Evolutionary conservation across 2,113 vertebrate species (phyloP).

Genomic region (Pseudopipra pipra): DNA sequence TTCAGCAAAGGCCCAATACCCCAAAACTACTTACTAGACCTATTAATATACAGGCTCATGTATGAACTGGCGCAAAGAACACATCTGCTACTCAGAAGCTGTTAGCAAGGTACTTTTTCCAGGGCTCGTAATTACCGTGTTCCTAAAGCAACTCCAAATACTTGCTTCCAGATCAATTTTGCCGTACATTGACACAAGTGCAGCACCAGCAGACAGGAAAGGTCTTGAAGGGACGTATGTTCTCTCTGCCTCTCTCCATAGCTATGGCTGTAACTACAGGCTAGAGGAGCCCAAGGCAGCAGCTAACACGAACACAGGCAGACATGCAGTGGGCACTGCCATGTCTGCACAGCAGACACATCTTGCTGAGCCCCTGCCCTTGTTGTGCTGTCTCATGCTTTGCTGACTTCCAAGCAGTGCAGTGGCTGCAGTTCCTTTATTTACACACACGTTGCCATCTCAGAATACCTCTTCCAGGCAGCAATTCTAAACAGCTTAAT

Average conservation of each 20-base stretch:
- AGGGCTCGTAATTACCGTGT: neutral
- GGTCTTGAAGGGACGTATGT: neutral
- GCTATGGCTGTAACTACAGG: neutral
- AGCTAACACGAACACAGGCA: neutral
- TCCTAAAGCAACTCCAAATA: neutral
- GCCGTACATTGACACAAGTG: neutral
- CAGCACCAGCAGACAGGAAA: neutral
- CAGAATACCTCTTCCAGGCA: neutral
- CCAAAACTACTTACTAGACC: neutral
- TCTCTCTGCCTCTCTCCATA: neutral
- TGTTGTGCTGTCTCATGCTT: too few relatives aligned
- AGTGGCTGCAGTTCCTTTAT: neutral
- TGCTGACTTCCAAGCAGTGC: neutral
- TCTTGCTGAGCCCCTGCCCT: neutral
- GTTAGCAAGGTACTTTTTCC: neutral
- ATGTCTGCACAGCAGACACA: too few relatives aligned
- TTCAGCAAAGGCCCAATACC: neutral
- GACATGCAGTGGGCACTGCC: neutral
- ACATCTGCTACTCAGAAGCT: accelerated
- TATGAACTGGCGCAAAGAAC: neutral
- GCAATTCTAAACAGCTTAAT: neutral
- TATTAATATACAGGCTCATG: neutral
- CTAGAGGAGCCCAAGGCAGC: accelerated
- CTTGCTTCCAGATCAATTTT: neutral
- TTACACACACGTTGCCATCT: neutral